phyloP scores from a whole-genome alignment of 2,797 vertebrate genomes.

The Epinephelus coioides region DNA sequence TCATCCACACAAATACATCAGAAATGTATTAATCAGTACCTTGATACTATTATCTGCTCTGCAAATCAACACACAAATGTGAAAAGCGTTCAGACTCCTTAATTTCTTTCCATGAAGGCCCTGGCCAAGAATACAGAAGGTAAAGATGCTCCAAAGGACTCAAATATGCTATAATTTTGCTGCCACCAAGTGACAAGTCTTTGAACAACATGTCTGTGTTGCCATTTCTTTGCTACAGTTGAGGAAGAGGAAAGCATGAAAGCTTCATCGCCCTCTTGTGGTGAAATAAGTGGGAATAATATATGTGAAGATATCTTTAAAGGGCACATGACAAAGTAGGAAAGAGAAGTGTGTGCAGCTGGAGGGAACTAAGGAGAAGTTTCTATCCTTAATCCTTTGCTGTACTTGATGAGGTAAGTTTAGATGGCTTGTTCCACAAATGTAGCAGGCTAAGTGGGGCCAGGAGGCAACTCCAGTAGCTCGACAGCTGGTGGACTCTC shows the following conservation, averaged over 20 bases:
- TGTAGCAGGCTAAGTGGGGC: conserved; percentile 85
- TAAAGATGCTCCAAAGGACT: conserved; percentile 45
- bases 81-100: conserved; percentile 30
- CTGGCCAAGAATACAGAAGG: conserved; percentile 5
- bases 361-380: too few relatives aligned
- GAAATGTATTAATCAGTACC: conserved; percentile 42
- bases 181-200: conserved; percentile 56
- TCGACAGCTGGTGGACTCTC: too few relatives aligned
- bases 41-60: conserved; percentile 28
- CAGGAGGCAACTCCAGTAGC: conserved; percentile 82
- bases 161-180: conserved; percentile 47
- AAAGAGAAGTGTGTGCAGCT: neutral
- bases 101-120: neutral
- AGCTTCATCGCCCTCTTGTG: conserved; percentile 89
- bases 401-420: conserved; percentile 91
- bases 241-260: conserved; percentile 81
- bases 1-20: too few relatives aligned
- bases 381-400: neutral
- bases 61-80: conserved; percentile 36
- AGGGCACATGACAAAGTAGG: neutral
- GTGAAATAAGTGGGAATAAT: conserved; percentile 40
- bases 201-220: conserved; percentile 46
- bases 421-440: conserved; percentile 91
- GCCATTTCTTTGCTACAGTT: neutral
- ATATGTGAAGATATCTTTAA: conserved; percentile 2